These are phyloP conservation scores for Eupleurogrammus muticus DNA, from an alignment of 2,797 vertebrate species.

Conservation along the genomic window DNA sequence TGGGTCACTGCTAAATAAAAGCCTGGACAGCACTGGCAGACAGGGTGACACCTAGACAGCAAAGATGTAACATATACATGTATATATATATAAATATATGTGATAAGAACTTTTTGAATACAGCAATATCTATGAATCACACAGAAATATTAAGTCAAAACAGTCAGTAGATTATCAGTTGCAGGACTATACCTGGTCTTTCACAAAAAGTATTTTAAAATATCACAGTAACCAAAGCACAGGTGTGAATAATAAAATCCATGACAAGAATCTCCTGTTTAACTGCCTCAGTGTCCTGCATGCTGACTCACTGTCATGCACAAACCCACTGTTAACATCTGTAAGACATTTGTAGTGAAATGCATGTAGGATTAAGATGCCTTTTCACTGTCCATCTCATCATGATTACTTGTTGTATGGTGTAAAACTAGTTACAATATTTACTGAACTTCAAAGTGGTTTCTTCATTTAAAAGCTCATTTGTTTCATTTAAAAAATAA, in stretches of 20 bases:
- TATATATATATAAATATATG: neutral
- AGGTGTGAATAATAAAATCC: neutral
- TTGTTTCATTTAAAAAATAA: no score
- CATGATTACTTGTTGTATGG: no score
- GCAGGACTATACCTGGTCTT: neutral
- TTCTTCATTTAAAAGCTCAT: no score
- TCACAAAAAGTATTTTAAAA: neutral
- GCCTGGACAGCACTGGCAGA: slow-evolving; percentile 94
- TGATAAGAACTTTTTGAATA: neutral
- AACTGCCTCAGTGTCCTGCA: neutral
- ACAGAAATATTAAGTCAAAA: neutral
- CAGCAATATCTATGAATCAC: neutral
- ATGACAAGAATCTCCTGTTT: neutral
- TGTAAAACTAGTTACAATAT: neutral
- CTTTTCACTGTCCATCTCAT: no score
- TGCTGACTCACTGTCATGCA: no score
- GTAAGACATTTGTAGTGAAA: no score
- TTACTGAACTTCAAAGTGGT: neutral
- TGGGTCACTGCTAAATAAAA: slow-evolving; percentile 97
- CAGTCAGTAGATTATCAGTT: neutral
- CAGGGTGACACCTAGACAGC: slow-evolving; percentile 92
- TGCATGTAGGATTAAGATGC: no score
- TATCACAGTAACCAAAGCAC: neutral
- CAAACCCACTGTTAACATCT: no score
- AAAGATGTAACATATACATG: slow-evolving; percentile 8